Conservation (phyloP, 2,113 vertebrate genomes). For the Podarcis raffonei region DNA sequence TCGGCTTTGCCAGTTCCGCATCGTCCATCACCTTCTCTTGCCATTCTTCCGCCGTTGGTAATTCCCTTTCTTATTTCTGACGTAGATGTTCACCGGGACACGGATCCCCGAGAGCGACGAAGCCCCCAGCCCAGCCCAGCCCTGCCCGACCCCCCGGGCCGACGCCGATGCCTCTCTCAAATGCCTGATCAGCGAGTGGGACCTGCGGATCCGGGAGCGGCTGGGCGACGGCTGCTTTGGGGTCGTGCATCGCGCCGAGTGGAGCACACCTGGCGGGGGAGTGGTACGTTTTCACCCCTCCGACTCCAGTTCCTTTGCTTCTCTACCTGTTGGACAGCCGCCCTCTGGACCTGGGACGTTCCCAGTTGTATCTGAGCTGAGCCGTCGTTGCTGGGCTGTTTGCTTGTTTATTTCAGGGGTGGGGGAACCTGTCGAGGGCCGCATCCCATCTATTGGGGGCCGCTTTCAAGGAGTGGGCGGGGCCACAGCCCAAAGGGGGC, state of each 20-base stretch:
- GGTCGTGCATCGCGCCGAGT: slow-evolving; percentile 84
- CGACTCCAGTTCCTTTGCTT: no score
- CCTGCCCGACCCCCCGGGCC: not conserved
- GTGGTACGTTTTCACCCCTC: slow-evolving; percentile 70
- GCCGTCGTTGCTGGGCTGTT: not conserved
- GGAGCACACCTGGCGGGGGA: slow-evolving; percentile 79
- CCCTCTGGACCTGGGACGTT: not conserved
- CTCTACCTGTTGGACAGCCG: not conserved
- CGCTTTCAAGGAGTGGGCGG: no score
- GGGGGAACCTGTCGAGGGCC: no score
- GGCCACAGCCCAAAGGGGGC: no score
- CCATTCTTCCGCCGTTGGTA: no score
- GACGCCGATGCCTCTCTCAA: slow-evolving; percentile 76
- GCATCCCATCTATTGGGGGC: no score
- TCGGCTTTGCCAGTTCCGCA: no score
- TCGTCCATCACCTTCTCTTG: no score
- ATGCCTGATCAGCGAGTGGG: slow-evolving; percentile 85
- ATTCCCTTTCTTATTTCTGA: no score
- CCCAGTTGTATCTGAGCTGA: rapidly evolving
- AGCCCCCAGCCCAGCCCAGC: slow-evolving; percentile 9
- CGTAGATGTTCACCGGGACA: slow-evolving; percentile 68
- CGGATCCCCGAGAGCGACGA: slow-evolving; percentile 66
- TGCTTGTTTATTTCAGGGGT: not conserved
- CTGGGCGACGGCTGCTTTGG: slow-evolving; percentile 89
- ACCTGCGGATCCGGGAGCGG: slow-evolving; percentile 79